phyloP scores from a whole-genome alignment of 2,797 vertebrate species.

The Notoglanidium macrostoma region DNA sequence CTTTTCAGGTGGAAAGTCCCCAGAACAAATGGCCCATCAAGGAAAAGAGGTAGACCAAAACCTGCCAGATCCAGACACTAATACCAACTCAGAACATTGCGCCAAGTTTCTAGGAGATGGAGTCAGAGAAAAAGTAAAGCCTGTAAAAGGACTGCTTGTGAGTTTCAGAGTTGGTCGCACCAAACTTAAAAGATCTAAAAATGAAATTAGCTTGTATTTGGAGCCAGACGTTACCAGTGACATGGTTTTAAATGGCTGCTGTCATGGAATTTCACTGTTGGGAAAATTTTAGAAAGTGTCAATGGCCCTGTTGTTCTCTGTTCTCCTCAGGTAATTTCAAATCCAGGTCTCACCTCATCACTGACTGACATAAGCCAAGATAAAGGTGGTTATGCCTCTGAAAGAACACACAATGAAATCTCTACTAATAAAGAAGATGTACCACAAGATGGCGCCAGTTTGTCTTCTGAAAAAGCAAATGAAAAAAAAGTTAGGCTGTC shows the following conservation, averaged over 20 bases:
- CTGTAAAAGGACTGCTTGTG: background rate
- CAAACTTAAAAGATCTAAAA: background rate
- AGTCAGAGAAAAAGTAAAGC: constrained; percentile 13
- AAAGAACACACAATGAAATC: background rate
- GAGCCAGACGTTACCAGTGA: background rate
- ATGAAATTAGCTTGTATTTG: background rate
- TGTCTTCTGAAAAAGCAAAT: constrained; percentile 3
- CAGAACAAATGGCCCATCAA: background rate
- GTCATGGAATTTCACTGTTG: background rate
- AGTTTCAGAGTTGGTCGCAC: background rate
- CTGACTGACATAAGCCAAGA: background rate
- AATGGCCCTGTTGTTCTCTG: background rate
- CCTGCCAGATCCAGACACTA: background rate
- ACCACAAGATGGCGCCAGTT: constrained; percentile 1
- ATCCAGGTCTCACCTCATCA: background rate
- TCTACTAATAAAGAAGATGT: background rate
- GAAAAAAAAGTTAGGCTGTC: background rate
- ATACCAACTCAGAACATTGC: background rate
- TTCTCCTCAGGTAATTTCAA: constrained; percentile 10
- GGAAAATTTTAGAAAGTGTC: background rate
- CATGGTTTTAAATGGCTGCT: background rate
- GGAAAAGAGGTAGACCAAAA: background rate
- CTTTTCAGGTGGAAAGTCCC: constrained; percentile 30
- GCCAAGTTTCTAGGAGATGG: background rate
- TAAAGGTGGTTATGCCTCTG: background rate